Conservation (phyloP, 2,888 invertebrate genomes). For the Synergus laeviventris region DNA sequence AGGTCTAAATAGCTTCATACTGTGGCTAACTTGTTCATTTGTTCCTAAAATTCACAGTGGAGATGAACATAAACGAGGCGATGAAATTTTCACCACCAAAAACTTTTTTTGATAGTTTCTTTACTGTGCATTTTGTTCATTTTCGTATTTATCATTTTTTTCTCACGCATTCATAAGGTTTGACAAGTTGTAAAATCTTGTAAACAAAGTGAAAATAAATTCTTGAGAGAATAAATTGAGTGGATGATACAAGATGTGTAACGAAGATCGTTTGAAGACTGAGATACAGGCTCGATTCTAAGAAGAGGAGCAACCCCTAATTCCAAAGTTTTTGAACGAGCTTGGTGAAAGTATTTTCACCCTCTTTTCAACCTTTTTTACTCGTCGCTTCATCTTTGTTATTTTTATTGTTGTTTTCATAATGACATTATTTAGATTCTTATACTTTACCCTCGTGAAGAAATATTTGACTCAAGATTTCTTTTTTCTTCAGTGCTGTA, state of each 20-base stretch:
- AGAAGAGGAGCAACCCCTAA: slow-evolving; percentile 56
- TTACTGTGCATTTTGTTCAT: neutral
- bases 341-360: slow-evolving; percentile 51
- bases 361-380: slow-evolving; percentile 53
- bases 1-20: slow-evolving; percentile 72
- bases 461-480: neutral
- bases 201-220: neutral
- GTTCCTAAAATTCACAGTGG: slow-evolving; percentile 57
- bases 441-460: slow-evolving; percentile 61
- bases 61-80: slow-evolving; percentile 68
- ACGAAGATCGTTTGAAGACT: neutral
- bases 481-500: neutral
- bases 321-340: slow-evolving; percentile 66
- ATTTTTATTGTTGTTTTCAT: slow-evolving; percentile 69
- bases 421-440: slow-evolving; percentile 69
- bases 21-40: slow-evolving; percentile 57
- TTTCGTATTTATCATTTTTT: neutral
- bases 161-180: neutral
- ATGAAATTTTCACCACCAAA: slow-evolving; percentile 66
- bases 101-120: slow-evolving; percentile 52
- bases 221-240: neutral
- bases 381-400: slow-evolving; percentile 62
- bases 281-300: neutral
- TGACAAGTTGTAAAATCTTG: neutral
- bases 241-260: neutral